These are phyloP conservation scores for Perccottus glenii DNA, from an alignment of 2,113 vertebrate genomes.

Conservation along the genomic window DNA sequence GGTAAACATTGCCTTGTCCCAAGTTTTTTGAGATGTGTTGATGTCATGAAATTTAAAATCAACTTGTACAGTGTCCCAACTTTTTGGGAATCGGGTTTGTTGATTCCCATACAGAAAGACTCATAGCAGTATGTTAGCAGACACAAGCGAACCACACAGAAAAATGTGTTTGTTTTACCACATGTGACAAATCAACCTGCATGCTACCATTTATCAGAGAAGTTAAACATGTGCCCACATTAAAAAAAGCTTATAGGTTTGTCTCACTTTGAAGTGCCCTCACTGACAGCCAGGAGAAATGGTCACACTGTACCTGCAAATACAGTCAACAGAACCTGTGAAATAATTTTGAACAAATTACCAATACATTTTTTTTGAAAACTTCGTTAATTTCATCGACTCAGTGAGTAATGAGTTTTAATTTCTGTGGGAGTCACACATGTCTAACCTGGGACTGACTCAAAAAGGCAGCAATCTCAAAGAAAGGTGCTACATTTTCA, in stretches of 20 bases:
- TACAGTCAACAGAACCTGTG: not conserved
- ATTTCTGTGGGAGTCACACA: too few species aligned
- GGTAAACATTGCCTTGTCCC: too few species aligned
- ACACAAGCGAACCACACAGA: not conserved
- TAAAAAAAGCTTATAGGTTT: not conserved
- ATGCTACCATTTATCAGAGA: not conserved
- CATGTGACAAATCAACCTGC: constrained; percentile 22
- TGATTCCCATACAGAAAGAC: not conserved
- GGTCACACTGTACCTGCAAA: constrained; percentile 11
- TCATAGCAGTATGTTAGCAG: not conserved
- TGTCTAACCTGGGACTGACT: too few species aligned
- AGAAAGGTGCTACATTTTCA: too few species aligned
- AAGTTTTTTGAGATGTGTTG: too few species aligned
- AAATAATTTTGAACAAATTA: not conserved
- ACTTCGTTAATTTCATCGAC: not conserved
- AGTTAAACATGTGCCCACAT: constrained; percentile 8
- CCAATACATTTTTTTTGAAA: too few species aligned
- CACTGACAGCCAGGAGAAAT: constrained; percentile 22
- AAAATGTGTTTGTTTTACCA: constrained; percentile 24
- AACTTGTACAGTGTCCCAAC: too few species aligned
- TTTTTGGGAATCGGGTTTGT: too few species aligned
- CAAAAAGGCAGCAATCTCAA: too few species aligned
- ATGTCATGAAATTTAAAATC: too few species aligned
- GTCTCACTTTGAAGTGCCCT: constrained; percentile 17
- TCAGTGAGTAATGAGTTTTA: not conserved